Evolutionary conservation across 92 coral and sea anemone genomes (phyloP), one percentile per base, ranked within the genome.

Genomic region (Heteractis magnifica): DNA sequence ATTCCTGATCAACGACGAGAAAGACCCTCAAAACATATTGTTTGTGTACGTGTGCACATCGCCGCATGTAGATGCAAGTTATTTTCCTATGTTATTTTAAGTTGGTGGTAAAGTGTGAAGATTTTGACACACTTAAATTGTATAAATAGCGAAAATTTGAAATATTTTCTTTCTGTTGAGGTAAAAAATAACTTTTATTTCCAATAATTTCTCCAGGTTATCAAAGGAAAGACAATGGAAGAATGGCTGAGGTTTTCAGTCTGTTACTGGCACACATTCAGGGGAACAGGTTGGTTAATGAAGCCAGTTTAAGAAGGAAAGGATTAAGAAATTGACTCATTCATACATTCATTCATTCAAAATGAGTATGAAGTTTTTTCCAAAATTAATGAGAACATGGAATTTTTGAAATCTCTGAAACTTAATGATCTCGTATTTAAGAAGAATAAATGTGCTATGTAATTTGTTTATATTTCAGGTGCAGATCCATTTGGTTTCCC

Each of bases 401-500:
- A 34, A 34, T 34, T 34, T 34, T 34, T 34, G 44, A 34, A 34
- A 34, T 34, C 2, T 34, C 44, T 34, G 44, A 34, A 34, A 34
- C 44, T 34, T 34, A 34, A 34, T 34, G 44, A 34, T 34, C 44
- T 34, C 44, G 0, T 34, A 34, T 0, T 34, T 34, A 34, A 34
- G 44, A 34, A 34, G 44, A 34, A 34, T 34, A 34, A 41, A 14
- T 65, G 10, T 75, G 10, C 15, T 72, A 16, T 59, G 18, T 76
- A 15, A 41, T n/a, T 53, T 79, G 6, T 64, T 15, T 20, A 7
- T 20, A 8, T 60, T 16, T 4, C 44, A 93, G 97, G 97, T 20
- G 95, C 95, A 58, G 97, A 93, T 83, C 97, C 95, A 62, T 93
- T 93, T 87, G 97, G 97, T 75, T 93, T 89, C 50, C 97, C 97